These are phyloP conservation scores for Megaustenia siamemsis DNA, from an alignment of 2,888 invertebrate genomes.

Conservation along the genomic window DNA sequence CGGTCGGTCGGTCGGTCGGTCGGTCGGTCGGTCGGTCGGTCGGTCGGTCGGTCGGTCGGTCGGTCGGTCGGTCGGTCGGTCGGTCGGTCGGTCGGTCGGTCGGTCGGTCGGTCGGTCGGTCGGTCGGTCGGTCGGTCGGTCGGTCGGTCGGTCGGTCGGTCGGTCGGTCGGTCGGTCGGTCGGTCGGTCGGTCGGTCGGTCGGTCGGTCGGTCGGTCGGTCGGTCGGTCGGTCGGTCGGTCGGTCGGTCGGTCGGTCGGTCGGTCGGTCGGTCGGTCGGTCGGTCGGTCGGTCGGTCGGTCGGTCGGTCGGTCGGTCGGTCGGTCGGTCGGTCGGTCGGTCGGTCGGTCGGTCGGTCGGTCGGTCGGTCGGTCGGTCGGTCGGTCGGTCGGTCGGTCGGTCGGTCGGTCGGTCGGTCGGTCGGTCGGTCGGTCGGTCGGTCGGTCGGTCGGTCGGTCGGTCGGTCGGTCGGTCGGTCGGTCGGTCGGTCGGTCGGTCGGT, in stretches of 20 bases:
- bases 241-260: constrained; percentile 20
- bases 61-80: constrained; percentile 5
- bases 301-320: constrained; percentile 3
- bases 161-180: constrained; percentile 20
- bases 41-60: too few species aligned
- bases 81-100: constrained; percentile 17
- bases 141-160: constrained; percentile 20
- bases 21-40: too few species aligned
- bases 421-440: constrained; percentile 29
- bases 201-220: constrained; percentile 20
- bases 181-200: constrained; percentile 20
- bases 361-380: constrained; percentile 29
- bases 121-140: constrained; percentile 20
- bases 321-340: constrained; percentile 6
- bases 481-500: constrained; percentile 28
- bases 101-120: constrained; percentile 20
- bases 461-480: constrained; percentile 31
- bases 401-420: constrained; percentile 31
- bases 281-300: constrained; percentile 3
- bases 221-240: constrained; percentile 20
- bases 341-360: constrained; percentile 14
- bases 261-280: constrained; percentile 17
- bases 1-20: too few species aligned
- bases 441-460: constrained; percentile 31
- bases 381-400: constrained; percentile 27